Percentiles rank a stretch among this genome's conserved stretches.
These are phyloP conservation scores for Pantherophis alleghaniensis DNA, from an alignment of 2,797 vertebrate species.

Conservation along the genomic window DNA sequence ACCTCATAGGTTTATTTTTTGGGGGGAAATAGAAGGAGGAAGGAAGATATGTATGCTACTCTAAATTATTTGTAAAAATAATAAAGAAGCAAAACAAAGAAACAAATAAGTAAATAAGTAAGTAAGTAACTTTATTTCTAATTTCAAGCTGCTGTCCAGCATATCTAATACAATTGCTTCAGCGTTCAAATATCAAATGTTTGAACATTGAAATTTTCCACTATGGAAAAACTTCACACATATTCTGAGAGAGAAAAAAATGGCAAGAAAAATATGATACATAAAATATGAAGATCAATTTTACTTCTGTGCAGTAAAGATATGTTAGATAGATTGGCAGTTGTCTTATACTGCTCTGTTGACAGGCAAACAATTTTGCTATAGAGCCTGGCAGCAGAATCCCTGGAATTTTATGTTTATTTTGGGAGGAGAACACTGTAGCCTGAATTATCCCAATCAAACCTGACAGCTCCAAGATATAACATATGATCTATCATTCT, in stretches of 20 bases:
- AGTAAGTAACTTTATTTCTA: neutral
- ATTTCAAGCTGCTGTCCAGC: neutral
- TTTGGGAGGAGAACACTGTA: neutral
- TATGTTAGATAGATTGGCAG: neutral
- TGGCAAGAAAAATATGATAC: neutral
- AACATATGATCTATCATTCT: neutral
- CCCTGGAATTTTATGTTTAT: neutral
- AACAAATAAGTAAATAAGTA: no score
- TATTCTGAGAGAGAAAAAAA: neutral
- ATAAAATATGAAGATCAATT: neutral
- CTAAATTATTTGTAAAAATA: no score
- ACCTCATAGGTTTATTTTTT: no score
- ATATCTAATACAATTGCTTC: neutral
- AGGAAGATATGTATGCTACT: no score
- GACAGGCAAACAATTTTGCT: neutral
- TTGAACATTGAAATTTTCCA: neutral
- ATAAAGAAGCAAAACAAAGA: no score
- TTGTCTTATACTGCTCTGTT: neutral
- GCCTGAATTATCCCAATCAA: neutral
- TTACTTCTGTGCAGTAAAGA: neutral
- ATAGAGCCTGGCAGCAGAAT: neutral
- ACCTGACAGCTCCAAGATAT: neutral
- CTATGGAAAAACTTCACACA: neutral
- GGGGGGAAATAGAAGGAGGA: no score
- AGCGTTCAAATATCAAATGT: neutral